Evolutionary conservation across 2,888 invertebrate species (phyloP).

Genomic region (Ectemnius lituratus): DNA sequence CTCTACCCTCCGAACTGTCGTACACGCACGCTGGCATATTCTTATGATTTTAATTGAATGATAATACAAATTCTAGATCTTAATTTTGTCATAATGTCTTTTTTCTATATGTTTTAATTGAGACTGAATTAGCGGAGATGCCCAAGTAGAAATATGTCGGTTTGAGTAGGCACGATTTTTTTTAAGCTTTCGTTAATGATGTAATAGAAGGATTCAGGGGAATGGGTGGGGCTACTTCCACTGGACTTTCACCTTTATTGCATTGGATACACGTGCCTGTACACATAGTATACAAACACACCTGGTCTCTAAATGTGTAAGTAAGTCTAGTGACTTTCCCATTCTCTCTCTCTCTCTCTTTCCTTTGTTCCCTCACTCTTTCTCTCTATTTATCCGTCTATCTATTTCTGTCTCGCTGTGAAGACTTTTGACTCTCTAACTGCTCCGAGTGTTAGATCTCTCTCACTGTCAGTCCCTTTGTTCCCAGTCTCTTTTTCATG

Average conservation of each 20-base stretch:
- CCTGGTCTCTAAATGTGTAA: slow-evolving; percentile 59
- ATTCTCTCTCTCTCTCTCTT: too few relatives aligned
- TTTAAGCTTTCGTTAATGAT: too few relatives aligned
- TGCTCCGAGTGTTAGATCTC: slow-evolving; percentile 54
- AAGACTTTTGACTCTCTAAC: slow-evolving; percentile 63
- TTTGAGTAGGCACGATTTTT: too few relatives aligned
- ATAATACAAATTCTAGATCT: too few relatives aligned
- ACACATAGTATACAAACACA: slow-evolving; percentile 55
- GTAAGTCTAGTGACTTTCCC: slow-evolving; percentile 50
- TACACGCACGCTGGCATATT: slow-evolving; percentile 48
- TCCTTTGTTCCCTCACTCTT: slow-evolving; percentile 2
- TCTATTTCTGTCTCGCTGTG: slow-evolving; percentile 54
- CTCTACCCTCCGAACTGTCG: slow-evolving; percentile 42
- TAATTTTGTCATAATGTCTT: too few relatives aligned
- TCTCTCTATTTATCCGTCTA: slow-evolving; percentile 42
- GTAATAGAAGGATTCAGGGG: too few relatives aligned
- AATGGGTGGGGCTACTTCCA: too few relatives aligned
- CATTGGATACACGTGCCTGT: slow-evolving; percentile 43
- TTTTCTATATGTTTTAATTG: too few relatives aligned
- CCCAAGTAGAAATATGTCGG: too few relatives aligned
- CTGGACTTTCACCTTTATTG: too few relatives aligned
- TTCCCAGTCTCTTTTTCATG: slow-evolving; percentile 44
- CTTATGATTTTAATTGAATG: too few relatives aligned
- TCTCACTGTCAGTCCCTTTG: slow-evolving; percentile 47
- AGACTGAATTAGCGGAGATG: too few relatives aligned